phyloP scores from a whole-genome alignment of 2,888 invertebrate species.

The Drosophila mercatorum region DNA sequence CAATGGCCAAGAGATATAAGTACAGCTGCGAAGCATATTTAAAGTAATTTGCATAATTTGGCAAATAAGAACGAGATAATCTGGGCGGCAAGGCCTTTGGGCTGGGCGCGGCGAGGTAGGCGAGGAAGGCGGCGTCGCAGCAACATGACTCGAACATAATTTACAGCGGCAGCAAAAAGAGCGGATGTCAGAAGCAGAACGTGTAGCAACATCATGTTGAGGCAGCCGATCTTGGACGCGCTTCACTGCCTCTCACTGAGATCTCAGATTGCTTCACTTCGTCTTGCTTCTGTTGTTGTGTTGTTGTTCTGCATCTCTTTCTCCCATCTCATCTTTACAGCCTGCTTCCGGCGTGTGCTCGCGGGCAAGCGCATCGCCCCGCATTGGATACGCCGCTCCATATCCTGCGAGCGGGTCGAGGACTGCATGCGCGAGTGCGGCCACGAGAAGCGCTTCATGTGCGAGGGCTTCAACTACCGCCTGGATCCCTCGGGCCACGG shows the following conservation, averaged over 20 bases:
- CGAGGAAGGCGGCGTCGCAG: slow-evolving; percentile 26
- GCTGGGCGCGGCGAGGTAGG: neutral
- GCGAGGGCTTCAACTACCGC: slow-evolving; percentile 94
- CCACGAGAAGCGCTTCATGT: slow-evolving; percentile 89
- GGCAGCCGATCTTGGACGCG: slow-evolving; percentile 71
- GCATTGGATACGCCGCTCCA: slow-evolving; percentile 88
- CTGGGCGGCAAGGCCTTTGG: slow-evolving; percentile 35
- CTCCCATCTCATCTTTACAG: slow-evolving; percentile 85
- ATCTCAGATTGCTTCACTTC: slow-evolving; percentile 36
- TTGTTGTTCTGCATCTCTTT: neutral
- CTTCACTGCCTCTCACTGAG: slow-evolving; percentile 60
- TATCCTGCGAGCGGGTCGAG: slow-evolving; percentile 90
- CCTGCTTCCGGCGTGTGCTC: slow-evolving; percentile 91
- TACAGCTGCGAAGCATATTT: slow-evolving; percentile 54
- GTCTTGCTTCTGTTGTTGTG: neutral
- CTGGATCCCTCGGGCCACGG: slow-evolving; percentile 89
- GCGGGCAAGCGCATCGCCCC: slow-evolving; percentile 90
- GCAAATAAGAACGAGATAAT: slow-evolving; percentile 47
- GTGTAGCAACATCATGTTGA: slow-evolving; percentile 56
- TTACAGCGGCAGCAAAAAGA: slow-evolving; percentile 58
- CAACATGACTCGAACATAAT: slow-evolving; percentile 79
- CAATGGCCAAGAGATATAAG: slow-evolving; percentile 50
- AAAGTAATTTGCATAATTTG: slow-evolving; percentile 77
- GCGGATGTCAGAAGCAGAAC: slow-evolving; percentile 28
- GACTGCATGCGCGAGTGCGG: slow-evolving; percentile 92